phyloP scores from a whole-genome alignment of 2,113 vertebrate genomes.

The Tupaia chinensis region DNA sequence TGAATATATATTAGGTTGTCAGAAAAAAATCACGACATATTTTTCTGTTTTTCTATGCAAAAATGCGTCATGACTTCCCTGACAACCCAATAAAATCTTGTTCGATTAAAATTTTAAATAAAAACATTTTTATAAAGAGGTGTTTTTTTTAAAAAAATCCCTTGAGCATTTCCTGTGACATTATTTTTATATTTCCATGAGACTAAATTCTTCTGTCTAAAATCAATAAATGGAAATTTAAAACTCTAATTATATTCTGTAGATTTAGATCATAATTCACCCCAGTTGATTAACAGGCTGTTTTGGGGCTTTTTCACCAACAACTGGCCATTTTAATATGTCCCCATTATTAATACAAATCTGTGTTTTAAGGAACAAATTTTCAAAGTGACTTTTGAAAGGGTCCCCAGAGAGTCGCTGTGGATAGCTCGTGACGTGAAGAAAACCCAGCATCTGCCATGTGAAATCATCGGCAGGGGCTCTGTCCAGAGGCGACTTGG shows the following conservation, averaged over 20 bases:
- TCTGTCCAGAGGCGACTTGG: neutral
- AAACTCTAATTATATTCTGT: conserved; percentile 63
- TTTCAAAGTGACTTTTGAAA: conserved; percentile 72
- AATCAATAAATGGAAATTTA: conserved; percentile 45
- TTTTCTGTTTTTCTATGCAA: too few species aligned
- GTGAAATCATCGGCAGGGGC: neutral
- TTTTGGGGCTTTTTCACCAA: conserved; percentile 56
- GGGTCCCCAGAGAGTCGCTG: conserved; percentile 61
- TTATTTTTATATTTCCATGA: conserved; percentile 20
- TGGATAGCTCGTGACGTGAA: conserved; percentile 62
- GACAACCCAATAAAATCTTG: too few species aligned
- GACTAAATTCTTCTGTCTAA: conserved; percentile 33
- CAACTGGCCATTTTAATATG: conserved; percentile 65
- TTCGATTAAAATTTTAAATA: too few species aligned
- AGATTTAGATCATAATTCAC: conserved; percentile 63
- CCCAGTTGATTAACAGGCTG: conserved; percentile 43
- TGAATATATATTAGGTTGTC: neutral
- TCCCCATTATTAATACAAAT: conserved; percentile 70
- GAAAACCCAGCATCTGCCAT: conserved; percentile 54
- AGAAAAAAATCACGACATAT: too few species aligned
- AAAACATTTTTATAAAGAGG: too few species aligned
- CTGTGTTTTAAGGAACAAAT: conserved; percentile 65
- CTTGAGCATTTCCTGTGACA: neutral
- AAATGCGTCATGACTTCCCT: too few species aligned
- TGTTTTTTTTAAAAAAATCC: neutral